Conservation (phyloP, 2,797 vertebrate genomes). For the Halcyon leucocephala region DNA sequence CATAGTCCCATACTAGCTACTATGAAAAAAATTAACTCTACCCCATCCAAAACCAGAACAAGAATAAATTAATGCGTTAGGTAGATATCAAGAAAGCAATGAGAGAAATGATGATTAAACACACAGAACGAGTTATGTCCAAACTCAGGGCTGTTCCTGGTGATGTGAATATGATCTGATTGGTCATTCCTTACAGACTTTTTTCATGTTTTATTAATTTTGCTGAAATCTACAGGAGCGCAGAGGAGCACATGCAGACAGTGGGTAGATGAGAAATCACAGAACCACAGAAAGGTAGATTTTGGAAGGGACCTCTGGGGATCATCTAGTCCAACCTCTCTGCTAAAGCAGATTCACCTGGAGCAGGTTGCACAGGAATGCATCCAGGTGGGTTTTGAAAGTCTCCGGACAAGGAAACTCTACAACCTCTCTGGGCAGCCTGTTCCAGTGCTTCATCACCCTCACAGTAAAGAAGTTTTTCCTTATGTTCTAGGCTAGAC, state of each 20-base stretch:
- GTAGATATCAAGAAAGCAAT: not conserved
- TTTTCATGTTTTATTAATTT: not conserved
- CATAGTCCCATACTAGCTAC: no score
- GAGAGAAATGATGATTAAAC: not conserved
- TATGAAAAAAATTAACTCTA: not conserved
- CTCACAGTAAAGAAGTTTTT: not conserved
- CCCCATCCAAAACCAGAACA: not conserved
- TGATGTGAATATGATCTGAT: not conserved
- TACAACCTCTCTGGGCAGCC: not conserved
- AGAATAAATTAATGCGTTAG: not conserved
- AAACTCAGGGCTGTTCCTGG: not conserved
- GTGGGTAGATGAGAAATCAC: not conserved
- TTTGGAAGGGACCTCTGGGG: not conserved
- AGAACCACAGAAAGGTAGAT: not conserved
- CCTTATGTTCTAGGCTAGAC: not conserved
- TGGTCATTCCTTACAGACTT: not conserved
- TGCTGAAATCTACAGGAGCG: not conserved
- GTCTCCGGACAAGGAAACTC: not conserved
- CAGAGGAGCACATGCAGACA: not conserved
- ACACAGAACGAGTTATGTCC: not conserved
- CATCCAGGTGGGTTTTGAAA: not conserved
- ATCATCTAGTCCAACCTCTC: not conserved
- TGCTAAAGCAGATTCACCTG: not conserved
- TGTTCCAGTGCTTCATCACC: not conserved
- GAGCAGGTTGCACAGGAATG: not conserved